These are phyloP conservation scores for Calameuta pallipes DNA, from an alignment of 2,888 invertebrate species.

Conservation along the genomic window DNA sequence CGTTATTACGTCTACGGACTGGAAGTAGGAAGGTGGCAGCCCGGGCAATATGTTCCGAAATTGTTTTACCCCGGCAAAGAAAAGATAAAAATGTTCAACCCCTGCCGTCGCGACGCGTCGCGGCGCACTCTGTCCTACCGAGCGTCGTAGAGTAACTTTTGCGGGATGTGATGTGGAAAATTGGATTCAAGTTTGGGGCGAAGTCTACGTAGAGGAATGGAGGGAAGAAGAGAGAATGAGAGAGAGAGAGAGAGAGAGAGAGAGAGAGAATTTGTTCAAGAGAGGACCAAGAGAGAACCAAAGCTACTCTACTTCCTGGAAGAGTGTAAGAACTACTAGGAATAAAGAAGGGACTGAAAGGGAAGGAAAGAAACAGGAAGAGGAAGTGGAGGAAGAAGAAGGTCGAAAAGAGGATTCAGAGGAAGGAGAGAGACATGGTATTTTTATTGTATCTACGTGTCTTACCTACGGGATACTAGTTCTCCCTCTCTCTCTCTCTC, in stretches of 20 bases:
- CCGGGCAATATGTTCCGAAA: slow-evolving; percentile 57
- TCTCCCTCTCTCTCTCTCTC: slow-evolving; percentile 15
- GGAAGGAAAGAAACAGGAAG: slow-evolving; percentile 10
- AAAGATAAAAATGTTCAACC: slow-evolving; percentile 47
- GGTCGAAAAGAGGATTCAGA: slow-evolving; percentile 30
- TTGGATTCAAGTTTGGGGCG: slow-evolving; percentile 59
- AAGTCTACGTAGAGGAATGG: slow-evolving; percentile 23
- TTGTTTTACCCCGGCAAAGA: slow-evolving; percentile 53
- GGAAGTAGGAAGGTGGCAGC: slow-evolving; percentile 24
- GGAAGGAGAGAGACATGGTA: slow-evolving; percentile 32
- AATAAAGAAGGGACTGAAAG: slow-evolving; percentile 2
- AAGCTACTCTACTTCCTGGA: background rate
- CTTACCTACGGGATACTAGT: slow-evolving; percentile 27
- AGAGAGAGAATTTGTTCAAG: background rate
- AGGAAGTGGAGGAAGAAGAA: slow-evolving; percentile 12
- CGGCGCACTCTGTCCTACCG: slow-evolving; percentile 38
- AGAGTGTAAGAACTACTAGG: slow-evolving; percentile 13
- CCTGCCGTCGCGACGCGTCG: slow-evolving; percentile 27
- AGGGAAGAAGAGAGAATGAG: slow-evolving; percentile 3
- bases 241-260: slow-evolving; percentile 6
- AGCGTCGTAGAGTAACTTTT: slow-evolving; percentile 54
- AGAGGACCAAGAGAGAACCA: slow-evolving; percentile 11
- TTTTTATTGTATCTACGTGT: slow-evolving; percentile 19
- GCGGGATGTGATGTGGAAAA: slow-evolving; percentile 61
- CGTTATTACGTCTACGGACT: slow-evolving; percentile 47